These are phyloP conservation scores for Perdix hodgsoniae DNA, from an alignment of 2,797 vertebrate genomes.

Conservation along the genomic window DNA sequence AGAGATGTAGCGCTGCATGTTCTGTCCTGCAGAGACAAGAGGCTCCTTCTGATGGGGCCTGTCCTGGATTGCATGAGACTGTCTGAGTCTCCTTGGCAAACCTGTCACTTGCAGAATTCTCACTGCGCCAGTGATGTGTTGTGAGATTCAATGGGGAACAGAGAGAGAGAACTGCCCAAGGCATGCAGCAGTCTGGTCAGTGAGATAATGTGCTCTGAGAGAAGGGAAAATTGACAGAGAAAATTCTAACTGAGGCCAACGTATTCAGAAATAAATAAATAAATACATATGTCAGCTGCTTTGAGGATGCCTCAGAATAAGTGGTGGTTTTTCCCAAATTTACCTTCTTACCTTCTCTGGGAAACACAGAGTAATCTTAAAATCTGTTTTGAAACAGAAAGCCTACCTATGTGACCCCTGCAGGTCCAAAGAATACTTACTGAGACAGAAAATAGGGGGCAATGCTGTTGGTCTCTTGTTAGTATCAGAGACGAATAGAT, in stretches of 20 bases:
- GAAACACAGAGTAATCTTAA: not conserved
- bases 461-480: not conserved
- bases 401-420: not conserved
- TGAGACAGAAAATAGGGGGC: not conserved
- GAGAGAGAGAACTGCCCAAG: not conserved
- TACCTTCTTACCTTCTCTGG: not conserved
- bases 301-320: not conserved
- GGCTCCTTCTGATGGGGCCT: not conserved
- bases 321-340: conserved; percentile 14
- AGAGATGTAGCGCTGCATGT: not conserved
- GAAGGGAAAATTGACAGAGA: not conserved
- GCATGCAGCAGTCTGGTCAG: not conserved
- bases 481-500: not conserved
- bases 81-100: not conserved
- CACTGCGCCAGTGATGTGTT: not conserved
- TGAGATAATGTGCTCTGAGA: not conserved
- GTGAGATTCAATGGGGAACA: not conserved
- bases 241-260: not conserved
- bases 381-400: not conserved
- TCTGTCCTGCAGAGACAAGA: not conserved
- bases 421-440: not conserved
- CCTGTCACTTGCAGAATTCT: not conserved
- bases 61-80: not conserved
- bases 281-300: not conserved
- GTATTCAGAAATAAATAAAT: not conserved